Base-by-base conservation (phyloP, 2,113 vertebrate genomes). In the Sorex araneus region DNA sequence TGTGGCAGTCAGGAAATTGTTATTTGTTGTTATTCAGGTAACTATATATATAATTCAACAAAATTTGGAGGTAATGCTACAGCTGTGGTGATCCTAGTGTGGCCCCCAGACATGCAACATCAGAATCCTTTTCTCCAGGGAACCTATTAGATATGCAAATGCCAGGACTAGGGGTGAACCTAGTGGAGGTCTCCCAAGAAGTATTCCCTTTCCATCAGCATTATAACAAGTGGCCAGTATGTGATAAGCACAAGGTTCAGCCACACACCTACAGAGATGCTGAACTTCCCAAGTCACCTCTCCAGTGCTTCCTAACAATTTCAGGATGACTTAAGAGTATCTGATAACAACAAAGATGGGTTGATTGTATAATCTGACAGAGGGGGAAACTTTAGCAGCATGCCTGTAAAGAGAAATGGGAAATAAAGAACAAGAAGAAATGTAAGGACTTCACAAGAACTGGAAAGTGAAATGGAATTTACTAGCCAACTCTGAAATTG, bases 361-460 rank as follows among this genome's bases (percentile, higher is more conserved):
- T 19, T 69, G 30, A 67, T n/a, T 54, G 83, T 0, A 16, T 13
- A n/a, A 43, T n/a, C 50, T 77, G 63, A 32, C 6, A 40, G 36
- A 36, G 11, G 6, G 57, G 45, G 63, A 86, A 36, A 12, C 10
- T 67, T 92, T 50, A 47, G 36, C 91, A 76, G 63, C 19, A 40
- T 28, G 28, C 9, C 18, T 70, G 16, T 50, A 77, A 70, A 84
- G 4, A 47, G 4, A 82, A 12, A 69, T 0, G 34, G 18, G 36
- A 81, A 0, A 43, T 10, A n/a, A 11, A 0, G 30, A 50, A 45
- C 12, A 10, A 45, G 76, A 84, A 77, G 10, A 15, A 90, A 0
- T 73, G 47, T 9, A 70, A 70, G 19, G 9, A 47, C 76, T 25
- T 54, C 36, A 84, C 32, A 94, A 67, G 92, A 63, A 73, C 84